Conservation (phyloP, 2,888 invertebrate genomes). For the Furcula furcula region DNA sequence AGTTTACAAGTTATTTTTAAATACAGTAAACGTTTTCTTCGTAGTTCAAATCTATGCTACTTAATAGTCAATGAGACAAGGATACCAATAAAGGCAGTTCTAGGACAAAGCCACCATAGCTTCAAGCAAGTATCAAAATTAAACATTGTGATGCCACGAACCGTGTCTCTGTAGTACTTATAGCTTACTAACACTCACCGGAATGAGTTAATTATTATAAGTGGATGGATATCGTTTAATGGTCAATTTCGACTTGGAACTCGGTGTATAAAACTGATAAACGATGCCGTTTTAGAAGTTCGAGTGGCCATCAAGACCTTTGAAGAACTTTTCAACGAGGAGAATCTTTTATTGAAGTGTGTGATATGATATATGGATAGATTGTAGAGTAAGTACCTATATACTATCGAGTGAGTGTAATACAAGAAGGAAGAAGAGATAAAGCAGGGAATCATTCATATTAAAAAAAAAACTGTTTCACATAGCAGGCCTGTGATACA, state of each 20-base stretch:
- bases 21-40: no score
- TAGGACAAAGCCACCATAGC: neutral
- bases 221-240: slow-evolving; percentile 22
- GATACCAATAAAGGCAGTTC: no score
- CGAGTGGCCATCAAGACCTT: slow-evolving; percentile 4
- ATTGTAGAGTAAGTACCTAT: neutral
- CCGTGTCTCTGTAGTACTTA: slow-evolving; percentile 14
- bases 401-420: no score
- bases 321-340: slow-evolving; percentile 2
- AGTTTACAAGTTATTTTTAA: no score
- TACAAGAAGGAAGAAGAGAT: no score
- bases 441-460: no score
- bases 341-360: neutral
- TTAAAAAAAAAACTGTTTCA: no score
- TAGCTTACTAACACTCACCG: slow-evolving; percentile 18
- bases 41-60: no score
- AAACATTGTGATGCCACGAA: slow-evolving; percentile 12
- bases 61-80: no score
- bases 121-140: neutral
- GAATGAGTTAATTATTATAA: slow-evolving; percentile 32
- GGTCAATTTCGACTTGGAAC: slow-evolving; percentile 15
- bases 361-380: neutral
- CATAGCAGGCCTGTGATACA: no score
- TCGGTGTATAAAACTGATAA: slow-evolving; percentile 17
- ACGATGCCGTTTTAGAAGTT: slow-evolving; percentile 12